Base-by-base conservation (phyloP, 53 echinoderm and acorn worm genomes). In the Antedon mediterranea region DNA sequence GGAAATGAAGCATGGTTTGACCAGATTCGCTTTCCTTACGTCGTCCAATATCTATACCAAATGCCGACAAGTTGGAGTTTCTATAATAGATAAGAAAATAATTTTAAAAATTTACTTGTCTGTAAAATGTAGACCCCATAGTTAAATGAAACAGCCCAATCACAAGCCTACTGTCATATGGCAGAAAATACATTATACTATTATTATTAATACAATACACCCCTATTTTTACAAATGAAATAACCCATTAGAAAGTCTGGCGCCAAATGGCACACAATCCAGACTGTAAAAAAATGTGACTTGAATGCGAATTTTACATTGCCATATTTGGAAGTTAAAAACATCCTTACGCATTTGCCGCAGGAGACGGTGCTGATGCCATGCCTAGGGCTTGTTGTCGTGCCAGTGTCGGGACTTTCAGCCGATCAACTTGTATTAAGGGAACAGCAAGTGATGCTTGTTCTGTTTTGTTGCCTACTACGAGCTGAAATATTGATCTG, bases 31-130 rank as follows among this genome's bases (percentile, higher is more conserved):
- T 41, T 57, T 57, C 57, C 20, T 57, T 57, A 57, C 57, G 57
- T 57, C 57, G 57, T 57, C 14, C 11, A 57, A 57, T 57, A 57
- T 95, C 95, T 32, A 95, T 91, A 43, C 95, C 95, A 84, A 95
- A 95, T 71, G 95, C 95, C 27, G 95, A 89, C 75, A 95, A 82
- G 26, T 89, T 83, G 34, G 87, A 78, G 42, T 91, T 71, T 31
- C 78, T 77, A 41, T 82, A 43, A 30, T n/a, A n/a, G n/a, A n/a
- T n/a, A n/a, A n/a, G n/a, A n/a, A n/a, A n/a, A n/a, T n/a, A 9
- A 18, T 33, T 0, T 28, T 34, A 30, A 73, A 84, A 20, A 28
- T 28, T 26, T 72, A 8, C n/a, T 29, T 0, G n/a, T n/a, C n/a
- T n/a, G n/a, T n/a, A n/a, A n/a, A n/a, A n/a, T n/a, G n/a, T n/a